Evolutionary conservation across 1,140 invertebrate species (phyloP), one percentile per base, ranked within the genome.

Genomic region (Planococcus citri): DNA sequence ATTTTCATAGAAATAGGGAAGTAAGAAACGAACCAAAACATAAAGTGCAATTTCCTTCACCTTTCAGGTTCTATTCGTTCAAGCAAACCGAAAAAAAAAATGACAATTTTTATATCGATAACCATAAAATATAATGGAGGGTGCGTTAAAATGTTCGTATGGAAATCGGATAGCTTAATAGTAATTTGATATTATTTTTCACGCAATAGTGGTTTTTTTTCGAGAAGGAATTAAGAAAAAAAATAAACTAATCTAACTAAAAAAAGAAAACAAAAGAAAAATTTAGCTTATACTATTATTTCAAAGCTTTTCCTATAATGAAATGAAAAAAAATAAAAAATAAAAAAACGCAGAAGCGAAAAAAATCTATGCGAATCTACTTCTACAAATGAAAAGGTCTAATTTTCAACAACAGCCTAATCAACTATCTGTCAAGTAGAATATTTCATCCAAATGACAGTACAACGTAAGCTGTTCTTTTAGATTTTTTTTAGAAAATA

Each of bases 91-190:
- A 51, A 57, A 71, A 61, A 71, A 24, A 71, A 17, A 17, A 9
- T 20, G 12, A 51, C n/a, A n/a, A 51, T 51, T 51, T 51, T 51
- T 51, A 14, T 9, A 37, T 9, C 41, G 41, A 51, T 51, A 51
- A 51, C 41, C 69, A 74, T 76, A 75, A 76, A 74, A 77, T 76
- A n/a, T 75, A 74, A 75, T 76, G 72, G 77, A 77, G 78, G 77
- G 77, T 77, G 73, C 72, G 72, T 73, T 72, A 73, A 73, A 70
- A 72, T 73, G 72, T 71, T 51, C 33, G 33, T 8, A 51, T 51
- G 41, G 17, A 51, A 14, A 51, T 51, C n/a, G 10, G 17, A 17
- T 3, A 9, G 6, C 12, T 20, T 17, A 51, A 51, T 51, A 17
- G 10, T 51, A 20, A 51, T 17, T 6, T 37, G 33, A 51, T 33